These are phyloP conservation scores for Schlechtendalia chinensis DNA, from an alignment of 1,140 invertebrate species.

Conservation along the genomic window DNA sequence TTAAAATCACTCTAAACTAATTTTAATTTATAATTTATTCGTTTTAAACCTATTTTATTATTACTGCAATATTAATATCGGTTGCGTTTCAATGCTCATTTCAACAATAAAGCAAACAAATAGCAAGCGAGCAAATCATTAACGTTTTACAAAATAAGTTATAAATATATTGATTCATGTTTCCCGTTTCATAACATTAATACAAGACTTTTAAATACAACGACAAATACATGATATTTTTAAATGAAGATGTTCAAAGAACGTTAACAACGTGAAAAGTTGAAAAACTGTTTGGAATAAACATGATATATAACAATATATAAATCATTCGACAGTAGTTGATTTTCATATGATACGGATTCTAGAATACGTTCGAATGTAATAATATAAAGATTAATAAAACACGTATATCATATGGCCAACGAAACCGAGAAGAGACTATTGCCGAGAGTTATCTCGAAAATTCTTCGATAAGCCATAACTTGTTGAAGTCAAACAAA, in stretches of 20 bases:
- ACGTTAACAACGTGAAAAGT: neutral
- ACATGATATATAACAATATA: neutral
- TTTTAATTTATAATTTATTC: no score
- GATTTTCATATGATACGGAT: neutral
- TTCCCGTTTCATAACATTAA: neutral
- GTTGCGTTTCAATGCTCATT: neutral
- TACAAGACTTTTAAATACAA: neutral
- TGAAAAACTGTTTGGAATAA: conserved; percentile 1
- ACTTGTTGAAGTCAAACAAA: no score
- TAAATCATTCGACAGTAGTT: neutral
- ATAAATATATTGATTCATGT: no score
- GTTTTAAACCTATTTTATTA: no score
- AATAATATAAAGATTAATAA: neutral
- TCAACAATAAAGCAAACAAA: neutral
- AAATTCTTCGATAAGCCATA: neutral
- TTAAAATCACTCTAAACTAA: no score
- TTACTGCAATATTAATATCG: no score
- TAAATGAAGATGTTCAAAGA: neutral
- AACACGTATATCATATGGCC: neutral
- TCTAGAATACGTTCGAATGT: neutral
- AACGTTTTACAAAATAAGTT: neutral
- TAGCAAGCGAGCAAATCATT: neutral
- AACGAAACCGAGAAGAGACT: neutral
- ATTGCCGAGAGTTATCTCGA: neutral
- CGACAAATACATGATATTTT: neutral